Base-by-base conservation (phyloP, 2,113 vertebrate species). In the Cromileptes altivelis region DNA sequence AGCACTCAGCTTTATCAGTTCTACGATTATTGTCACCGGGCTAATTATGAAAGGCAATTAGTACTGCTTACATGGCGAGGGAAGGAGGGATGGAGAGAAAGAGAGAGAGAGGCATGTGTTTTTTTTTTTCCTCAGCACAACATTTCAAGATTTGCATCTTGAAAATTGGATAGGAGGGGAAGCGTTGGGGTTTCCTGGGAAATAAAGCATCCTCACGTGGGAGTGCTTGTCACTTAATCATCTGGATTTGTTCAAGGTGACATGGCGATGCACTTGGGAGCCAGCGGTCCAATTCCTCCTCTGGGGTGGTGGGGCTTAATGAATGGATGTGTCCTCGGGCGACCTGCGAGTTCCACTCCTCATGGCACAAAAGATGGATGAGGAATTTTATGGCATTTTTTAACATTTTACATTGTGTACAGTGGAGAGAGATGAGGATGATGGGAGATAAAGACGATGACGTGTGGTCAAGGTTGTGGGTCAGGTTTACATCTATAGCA, bases 21-120 rank as follows among this genome's bases (percentile, higher is more conserved):
- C 89, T 89, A 91, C 92, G 87, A 91, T 95, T 94, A 95, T 94
- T 92, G 90, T 93, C 87, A 85, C 90, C 58, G 85, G 92, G 91
- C 94, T 96, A 96, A 95, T 96, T 95, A 95, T 93, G 90, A 94
- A 95, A 95, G 90, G 92, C 94, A 96, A 96, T 96, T 96, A 96
- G 93, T 85, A 84, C 70, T 84, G 87, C 89, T 91, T 92, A 93
- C 91, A 93, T 84, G 86, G 90, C 85, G 78, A 69, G 80, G 75
- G 70, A 70, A 57, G 70, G 79, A 75, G 73, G 67, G 83, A 80
- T 55, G 81, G 80, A 82, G 75, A 78, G 49, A 40, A 81, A 78
- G 52, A 33, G 53, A 17, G 60, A 70, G n/a, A 13, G 58, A 1
- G 69, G 49, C 13, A 67, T 84, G 77, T 77, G 33, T 37, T 37